These are phyloP conservation scores for Hyposoter didymator DNA, from an alignment of 2,888 invertebrate genomes.

Conservation along the genomic window DNA sequence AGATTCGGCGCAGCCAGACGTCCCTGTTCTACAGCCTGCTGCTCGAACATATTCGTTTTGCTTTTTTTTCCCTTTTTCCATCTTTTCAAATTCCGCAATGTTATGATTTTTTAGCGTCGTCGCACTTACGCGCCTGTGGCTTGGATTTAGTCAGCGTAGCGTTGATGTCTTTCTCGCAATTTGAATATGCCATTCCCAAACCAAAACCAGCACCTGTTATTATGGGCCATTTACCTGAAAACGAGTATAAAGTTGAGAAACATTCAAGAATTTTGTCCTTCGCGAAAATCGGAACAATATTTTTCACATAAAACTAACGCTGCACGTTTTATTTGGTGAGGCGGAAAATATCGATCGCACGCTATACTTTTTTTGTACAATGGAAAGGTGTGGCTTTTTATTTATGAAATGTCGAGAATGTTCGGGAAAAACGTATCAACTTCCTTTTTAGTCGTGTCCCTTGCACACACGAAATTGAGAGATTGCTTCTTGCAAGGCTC, in stretches of 20 bases:
- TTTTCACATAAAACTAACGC: background rate
- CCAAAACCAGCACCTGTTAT: conserved; percentile 95
- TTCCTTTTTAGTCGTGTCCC: no score
- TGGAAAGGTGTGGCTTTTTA: no score
- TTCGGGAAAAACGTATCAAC: no score
- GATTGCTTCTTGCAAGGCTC: no score
- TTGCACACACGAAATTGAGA: no score
- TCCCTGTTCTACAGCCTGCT: conserved; percentile 60
- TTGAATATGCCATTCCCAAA: conserved; percentile 94
- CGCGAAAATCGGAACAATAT: background rate
- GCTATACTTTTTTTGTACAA: no score
- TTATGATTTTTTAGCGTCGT: conserved; percentile 66
- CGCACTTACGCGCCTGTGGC: conserved; percentile 71
- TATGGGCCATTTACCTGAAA: conserved; percentile 93
- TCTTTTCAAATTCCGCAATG: conserved; percentile 26
- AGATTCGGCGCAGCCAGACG: conserved; percentile 59
- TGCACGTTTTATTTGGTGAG: no score
- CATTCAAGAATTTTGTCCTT: background rate
- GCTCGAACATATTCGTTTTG: conserved; percentile 47
- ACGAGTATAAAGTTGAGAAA: conserved; percentile 12
- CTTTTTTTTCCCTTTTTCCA: conserved; percentile 27
- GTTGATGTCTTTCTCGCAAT: conserved; percentile 91
- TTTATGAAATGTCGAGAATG: no score
- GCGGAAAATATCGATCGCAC: no score
- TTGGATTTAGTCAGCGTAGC: conserved; percentile 76